These are phyloP conservation scores for Drepana arcuata DNA, from an alignment of 1,140 invertebrate species.

Conservation along the genomic window DNA sequence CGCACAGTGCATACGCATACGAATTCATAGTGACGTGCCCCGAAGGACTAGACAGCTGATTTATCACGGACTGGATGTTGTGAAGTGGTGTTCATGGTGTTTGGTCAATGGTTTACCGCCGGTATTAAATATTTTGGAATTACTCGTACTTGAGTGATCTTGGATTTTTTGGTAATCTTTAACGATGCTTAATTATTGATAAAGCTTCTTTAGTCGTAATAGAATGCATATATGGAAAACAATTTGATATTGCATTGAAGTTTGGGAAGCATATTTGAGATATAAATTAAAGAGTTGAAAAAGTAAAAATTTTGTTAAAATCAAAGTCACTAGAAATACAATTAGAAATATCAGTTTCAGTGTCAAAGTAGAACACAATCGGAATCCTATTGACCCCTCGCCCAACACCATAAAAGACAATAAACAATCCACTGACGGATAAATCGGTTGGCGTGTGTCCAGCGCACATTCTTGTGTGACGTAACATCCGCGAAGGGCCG, in stretches of 20 bases:
- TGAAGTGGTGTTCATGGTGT: conserved; percentile 32
- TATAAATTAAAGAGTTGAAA: too few species aligned
- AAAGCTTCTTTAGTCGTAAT: too few species aligned
- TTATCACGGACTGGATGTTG: conserved; percentile 39
- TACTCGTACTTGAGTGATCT: too few species aligned
- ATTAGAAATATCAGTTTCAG: too few species aligned
- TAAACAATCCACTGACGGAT: conserved; percentile 55
- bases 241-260: too few species aligned
- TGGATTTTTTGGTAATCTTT: too few species aligned
- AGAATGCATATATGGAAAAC: too few species aligned
- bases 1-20: conserved; percentile 7
- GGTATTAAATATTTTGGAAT: conserved; percentile 31
- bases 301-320: too few species aligned
- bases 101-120: conserved; percentile 43
- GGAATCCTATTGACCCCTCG: conserved; percentile 29
- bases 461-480: conserved; percentile 52
- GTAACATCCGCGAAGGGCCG: conserved; percentile 62
- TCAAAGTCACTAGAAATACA: too few species aligned
- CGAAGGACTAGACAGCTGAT: conserved; percentile 38
- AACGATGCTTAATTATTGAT: too few species aligned
- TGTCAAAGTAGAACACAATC: too few species aligned
- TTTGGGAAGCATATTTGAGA: too few species aligned
- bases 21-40: conserved; percentile 33
- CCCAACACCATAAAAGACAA: conserved; percentile 65
- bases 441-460: conserved; percentile 58